Conservation (phyloP, 2,888 invertebrate genomes). For the Drosophila phalerata region DNA sequence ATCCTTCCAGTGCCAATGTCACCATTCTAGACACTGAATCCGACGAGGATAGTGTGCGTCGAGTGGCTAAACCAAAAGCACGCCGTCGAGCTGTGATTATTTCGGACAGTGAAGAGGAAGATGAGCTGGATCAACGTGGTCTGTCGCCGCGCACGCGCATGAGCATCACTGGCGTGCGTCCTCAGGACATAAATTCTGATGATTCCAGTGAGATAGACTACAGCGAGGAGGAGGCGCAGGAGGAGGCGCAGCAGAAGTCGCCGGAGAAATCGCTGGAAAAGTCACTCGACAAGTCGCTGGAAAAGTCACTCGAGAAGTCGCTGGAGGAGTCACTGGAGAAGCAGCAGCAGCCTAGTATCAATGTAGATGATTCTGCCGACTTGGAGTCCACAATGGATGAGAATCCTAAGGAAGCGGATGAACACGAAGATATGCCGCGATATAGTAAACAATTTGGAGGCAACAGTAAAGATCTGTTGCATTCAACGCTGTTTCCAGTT, state of each 20-base stretch:
- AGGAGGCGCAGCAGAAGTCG: no score
- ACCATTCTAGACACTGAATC: conserved; percentile 54
- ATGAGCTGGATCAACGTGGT: conserved; percentile 72
- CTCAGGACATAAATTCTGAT: conserved; percentile 74
- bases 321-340: conserved; percentile 33
- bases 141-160: conserved; percentile 84
- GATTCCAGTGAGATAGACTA: conserved; percentile 82
- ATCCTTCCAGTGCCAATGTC: conserved; percentile 17
- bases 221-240: conserved; percentile 53
- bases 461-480: conserved; percentile 69
- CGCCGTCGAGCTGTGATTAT: conserved; percentile 30
- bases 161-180: conserved; percentile 84
- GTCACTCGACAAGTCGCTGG: no score
- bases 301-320: no score
- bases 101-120: conserved; percentile 72
- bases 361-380: background rate
- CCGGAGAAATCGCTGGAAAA: conserved; percentile 19
- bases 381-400: background rate
- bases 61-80: conserved; percentile 25
- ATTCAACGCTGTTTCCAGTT: conserved; percentile 71
- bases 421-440: conserved; percentile 48
- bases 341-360: background rate
- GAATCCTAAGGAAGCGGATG: conserved; percentile 3
- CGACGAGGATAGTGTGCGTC: conserved; percentile 16
- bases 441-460: conserved; percentile 74